Evolutionary conservation across 2,888 invertebrate genomes (phyloP), one percentile per base, ranked within the genome.

Genomic region (Phania funesta): DNA sequence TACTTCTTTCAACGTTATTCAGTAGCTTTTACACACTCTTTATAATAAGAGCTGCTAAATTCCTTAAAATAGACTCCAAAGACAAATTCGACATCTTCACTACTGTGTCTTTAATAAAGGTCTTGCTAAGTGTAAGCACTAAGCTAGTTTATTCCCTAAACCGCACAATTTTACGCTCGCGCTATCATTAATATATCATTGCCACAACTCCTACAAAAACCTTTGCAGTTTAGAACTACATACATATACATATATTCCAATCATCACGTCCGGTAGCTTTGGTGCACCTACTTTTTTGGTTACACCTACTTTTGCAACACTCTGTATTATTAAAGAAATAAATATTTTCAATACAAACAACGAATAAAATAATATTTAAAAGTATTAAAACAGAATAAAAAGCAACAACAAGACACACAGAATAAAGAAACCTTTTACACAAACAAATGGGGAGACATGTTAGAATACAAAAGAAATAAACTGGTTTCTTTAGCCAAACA

Each of bases 401-500:
- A 22, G 8, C 6, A 62, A 46, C 20, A 38, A 35, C n/a, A n/a
- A 48, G 48, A 60, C 20, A 62, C 29, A 50, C 24, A 41, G 35
- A 38, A 48, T 20, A 64, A 60, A 77, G 46, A 38, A 70, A 64
- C 62, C 46, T 77, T 77, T 38, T 38, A 54, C 32, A 35, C 35
- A 50, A 71, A 64, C 9, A 52, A 68, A 54, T 62, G 26, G 11
- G 7, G 48, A 16, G 35, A 18, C 50, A 52, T 50, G 35, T n/a
- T 29, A 52, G 38, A n/a, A 60, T 20, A 46, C 20, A 54, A 62
- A 13, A 22, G 32, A 67, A 67, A 44, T n/a, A 76, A 80, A 80
- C 80, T 65, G 80, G 81, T 77, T 76, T 76, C 41, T 62, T 29
- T 11, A 41, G 26, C 6, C 16, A 1, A 9, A 35, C 20, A 16